Base-by-base conservation (phyloP, 2,797 vertebrate species). In the Coregonus sp. region DNA sequence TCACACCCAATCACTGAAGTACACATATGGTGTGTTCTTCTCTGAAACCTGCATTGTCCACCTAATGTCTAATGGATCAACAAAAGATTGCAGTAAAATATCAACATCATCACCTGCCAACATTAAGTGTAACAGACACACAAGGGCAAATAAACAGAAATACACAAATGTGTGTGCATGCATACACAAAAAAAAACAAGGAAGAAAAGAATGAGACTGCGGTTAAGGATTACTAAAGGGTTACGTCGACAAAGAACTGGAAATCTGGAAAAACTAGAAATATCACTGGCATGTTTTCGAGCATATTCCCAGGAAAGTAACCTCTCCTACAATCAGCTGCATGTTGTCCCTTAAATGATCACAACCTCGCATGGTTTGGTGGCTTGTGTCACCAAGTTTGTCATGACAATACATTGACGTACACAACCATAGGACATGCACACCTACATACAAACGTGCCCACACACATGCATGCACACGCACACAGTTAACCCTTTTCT, bases 341-440 rank as follows among this genome's bases (percentile, higher is more conserved):
- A 52, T 15, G 31, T 37, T 56, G 31, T 63, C 12, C 18, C 37
- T 15, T 18, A 65, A 63, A 63, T 35, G 52, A 33, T 6, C 33
- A 61, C 51, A 5, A 61, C 61, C 61, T 31, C 29, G 20, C 37
- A 14, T 74, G 37, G 29, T 40, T 1, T 69, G 40, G 37, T 52
- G 6, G 70, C 9, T 14, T 61, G 37, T 70, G 18, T 47, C n/a
- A 52, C 31, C 54, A 37, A 18, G 33, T 56, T 40, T 14, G 15
- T 35, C 5, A 16, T 25, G 31, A 59, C 16, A 47, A 18, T 33
- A 50, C 6, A 40, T 35, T 47, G 25, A 66, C 37, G 65, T 35
- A 65, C 25, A 51, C 74, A 63, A 33, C 63, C 59, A 31, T 68
- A 51, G 16, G 29, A 7, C 75, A 61, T 54, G 29, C 68, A 47